Conservation (phyloP, 2,888 invertebrate species). For the Chalcis sispes region DNA sequence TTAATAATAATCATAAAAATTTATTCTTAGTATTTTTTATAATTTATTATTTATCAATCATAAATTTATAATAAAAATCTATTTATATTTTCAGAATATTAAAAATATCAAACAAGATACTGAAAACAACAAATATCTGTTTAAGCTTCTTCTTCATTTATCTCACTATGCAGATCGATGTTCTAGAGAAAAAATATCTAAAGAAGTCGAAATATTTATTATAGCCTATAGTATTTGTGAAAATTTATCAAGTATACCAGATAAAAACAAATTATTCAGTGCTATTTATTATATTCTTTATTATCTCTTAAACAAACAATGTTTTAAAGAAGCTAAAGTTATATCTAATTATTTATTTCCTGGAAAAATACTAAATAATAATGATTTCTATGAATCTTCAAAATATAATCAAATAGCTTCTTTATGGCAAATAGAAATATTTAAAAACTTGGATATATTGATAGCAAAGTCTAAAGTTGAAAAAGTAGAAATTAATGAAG, state of each 20-base stretch:
- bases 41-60: not conserved
- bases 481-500: conserved; percentile 12
- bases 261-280: conserved; percentile 63
- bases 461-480: conserved; percentile 8
- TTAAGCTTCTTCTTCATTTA: conserved; percentile 65
- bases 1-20: no score
- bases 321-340: conserved; percentile 64
- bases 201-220: conserved; percentile 60
- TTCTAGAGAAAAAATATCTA: conserved; percentile 51
- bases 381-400: conserved; percentile 25
- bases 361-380: conserved; percentile 42
- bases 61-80: not conserved
- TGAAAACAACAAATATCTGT: conserved; percentile 60
- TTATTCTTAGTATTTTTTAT: no score
- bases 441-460: conserved; percentile 44
- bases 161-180: conserved; percentile 64
- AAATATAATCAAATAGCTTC: conserved; percentile 56
- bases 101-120: conserved; percentile 23
- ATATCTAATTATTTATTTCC: conserved; percentile 61
- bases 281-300: conserved; percentile 67
- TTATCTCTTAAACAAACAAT: conserved; percentile 62
- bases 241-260: conserved; percentile 55
- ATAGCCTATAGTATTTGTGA: conserved; percentile 62
- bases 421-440: conserved; percentile 61
- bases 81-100: conserved; percentile 69